A percentile compares a stretch with the other conserved stretches of the same genome.
Conservation (phyloP, 35 echinoderm and acorn worm species). For the Acanthaster planci region DNA sequence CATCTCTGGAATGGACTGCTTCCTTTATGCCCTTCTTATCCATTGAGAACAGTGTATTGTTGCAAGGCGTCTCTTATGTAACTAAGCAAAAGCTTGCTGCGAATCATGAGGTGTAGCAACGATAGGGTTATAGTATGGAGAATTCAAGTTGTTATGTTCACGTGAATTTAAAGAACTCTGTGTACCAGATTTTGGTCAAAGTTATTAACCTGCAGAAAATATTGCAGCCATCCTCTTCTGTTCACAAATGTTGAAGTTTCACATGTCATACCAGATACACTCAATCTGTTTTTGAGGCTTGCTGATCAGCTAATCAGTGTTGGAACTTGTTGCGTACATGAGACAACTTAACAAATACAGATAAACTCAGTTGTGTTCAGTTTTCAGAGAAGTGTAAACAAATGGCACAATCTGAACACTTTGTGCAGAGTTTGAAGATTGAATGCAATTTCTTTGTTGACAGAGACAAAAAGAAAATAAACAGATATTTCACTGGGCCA, state of each 20-base stretch:
- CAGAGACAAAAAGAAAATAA: conserved; percentile 11
- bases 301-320: conserved; percentile 46
- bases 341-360: background rate
- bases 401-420: conserved; percentile 43
- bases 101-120: no score
- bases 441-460: conserved; percentile 48
- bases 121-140: no score
- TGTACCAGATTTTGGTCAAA: no score
- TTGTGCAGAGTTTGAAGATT: conserved; percentile 49
- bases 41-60: no score
- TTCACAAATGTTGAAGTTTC: conserved; percentile 35
- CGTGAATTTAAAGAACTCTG: no score
- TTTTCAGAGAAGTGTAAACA: conserved; percentile 23
- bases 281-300: conserved; percentile 49
- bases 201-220: background rate
- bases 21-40: no score
- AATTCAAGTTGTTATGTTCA: no score
- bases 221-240: conserved; percentile 31
- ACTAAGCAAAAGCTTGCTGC: no score
- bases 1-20: no score
- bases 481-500: conserved; percentile 46
- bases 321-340: conserved; percentile 6
- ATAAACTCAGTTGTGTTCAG: conserved; percentile 7
- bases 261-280: conserved; percentile 41
- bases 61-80: no score